These are phyloP conservation scores for Zaprionus africanus DNA, from an alignment of 1,140 invertebrate species.

Conservation along the genomic window DNA sequence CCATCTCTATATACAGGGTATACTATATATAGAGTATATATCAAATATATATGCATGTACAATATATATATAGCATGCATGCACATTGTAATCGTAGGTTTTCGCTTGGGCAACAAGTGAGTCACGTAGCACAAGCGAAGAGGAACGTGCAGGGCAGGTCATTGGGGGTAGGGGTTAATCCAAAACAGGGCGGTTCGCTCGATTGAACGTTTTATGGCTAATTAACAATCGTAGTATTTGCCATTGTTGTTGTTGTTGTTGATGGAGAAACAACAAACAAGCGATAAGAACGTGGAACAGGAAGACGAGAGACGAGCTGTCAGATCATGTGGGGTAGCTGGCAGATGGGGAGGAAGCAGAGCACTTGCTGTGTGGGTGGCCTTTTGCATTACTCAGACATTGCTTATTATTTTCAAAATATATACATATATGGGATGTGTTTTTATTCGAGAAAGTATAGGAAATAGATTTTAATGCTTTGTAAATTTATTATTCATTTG, in stretches of 20 bases:
- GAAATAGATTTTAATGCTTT: no score
- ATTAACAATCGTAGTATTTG: constrained; percentile 31
- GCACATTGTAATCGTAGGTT: constrained; percentile 34
- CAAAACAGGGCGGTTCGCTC: constrained; percentile 22
- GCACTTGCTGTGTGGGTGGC: constrained; percentile 23
- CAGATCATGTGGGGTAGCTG: constrained; percentile 3
- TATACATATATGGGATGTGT: neutral
- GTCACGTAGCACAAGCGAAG: constrained; percentile 24
- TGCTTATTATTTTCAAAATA: no score
- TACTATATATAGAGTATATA: constrained; percentile 11
- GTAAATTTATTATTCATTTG: no score
- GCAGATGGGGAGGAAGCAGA: neutral
- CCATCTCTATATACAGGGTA: neutral
- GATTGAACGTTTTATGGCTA: constrained; percentile 49
- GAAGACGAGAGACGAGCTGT: constrained; percentile 1
- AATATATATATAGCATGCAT: neutral
- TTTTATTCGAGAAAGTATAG: no score
- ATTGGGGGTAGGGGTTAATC: constrained; percentile 10
- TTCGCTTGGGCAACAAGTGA: constrained; percentile 28
- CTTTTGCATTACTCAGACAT: neutral
- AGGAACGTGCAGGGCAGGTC: neutral
- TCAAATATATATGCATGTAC: neutral
- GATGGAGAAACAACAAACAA: constrained; percentile 36
- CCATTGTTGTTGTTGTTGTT: constrained; percentile 15
- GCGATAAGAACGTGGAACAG: constrained; percentile 23